These are phyloP conservation scores for Agrochola litura DNA, from an alignment of 2,888 invertebrate genomes.

Conservation along the genomic window DNA sequence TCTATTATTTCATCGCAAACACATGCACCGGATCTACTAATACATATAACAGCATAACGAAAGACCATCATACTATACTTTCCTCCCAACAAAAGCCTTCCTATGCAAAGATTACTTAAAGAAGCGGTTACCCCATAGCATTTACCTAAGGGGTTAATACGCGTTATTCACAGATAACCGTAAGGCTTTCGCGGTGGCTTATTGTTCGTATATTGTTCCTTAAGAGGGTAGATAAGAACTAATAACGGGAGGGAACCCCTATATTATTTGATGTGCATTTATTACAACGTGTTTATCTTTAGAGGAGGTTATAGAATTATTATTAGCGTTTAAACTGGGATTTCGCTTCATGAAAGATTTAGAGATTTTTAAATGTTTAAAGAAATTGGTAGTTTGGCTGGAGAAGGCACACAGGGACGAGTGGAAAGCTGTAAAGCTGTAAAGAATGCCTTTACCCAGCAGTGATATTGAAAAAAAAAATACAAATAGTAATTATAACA, in stretches of 20 bases:
- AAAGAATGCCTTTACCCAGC: not conserved
- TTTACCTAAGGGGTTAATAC: conserved; percentile 44
- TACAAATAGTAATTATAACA: no score
- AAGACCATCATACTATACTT: not conserved
- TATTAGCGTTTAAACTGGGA: not conserved
- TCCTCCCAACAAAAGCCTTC: conserved; percentile 8
- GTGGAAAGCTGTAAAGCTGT: not conserved
- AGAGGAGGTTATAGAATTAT: conserved; percentile 1
- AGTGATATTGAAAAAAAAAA: not conserved
- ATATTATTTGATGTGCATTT: conserved; percentile 40
- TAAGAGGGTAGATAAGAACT: conserved; percentile 48
- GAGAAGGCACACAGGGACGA: not conserved
- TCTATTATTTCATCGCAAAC: not conserved
- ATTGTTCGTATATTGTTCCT: conserved; percentile 51
- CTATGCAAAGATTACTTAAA: conserved; percentile 31
- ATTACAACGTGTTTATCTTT: conserved; percentile 9
- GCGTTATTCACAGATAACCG: conserved; percentile 37
- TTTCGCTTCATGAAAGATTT: not conserved
- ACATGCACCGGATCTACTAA: not conserved
- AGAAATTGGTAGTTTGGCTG: not conserved
- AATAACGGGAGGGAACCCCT: conserved; percentile 29
- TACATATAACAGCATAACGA: not conserved
- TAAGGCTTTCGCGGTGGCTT: conserved; percentile 42
- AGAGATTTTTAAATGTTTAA: not conserved
- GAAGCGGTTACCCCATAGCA: conserved; percentile 32